Conservation (phyloP, 1,140 invertebrate genomes). For the Pinna nobilis region DNA sequence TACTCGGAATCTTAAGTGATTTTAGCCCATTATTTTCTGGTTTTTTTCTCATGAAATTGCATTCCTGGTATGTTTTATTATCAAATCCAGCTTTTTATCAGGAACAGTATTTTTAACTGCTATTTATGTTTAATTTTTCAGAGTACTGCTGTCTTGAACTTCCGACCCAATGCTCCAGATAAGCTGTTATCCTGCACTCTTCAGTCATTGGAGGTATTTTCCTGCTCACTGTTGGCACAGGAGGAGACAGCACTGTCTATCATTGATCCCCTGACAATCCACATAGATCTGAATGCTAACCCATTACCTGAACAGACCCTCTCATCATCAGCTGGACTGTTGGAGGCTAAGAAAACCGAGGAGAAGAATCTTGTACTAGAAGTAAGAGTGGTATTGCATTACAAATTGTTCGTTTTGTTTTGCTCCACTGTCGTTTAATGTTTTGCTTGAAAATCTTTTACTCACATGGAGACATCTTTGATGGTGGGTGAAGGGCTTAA, state of each 20-base stretch:
- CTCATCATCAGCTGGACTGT: constrained; percentile 49
- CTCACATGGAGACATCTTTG: too few relatives aligned
- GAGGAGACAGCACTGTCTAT: constrained; percentile 97
- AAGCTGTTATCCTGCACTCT: constrained; percentile 90
- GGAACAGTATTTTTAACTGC: too few relatives aligned
- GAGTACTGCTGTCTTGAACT: constrained; percentile 91
- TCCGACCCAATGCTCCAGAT: constrained; percentile 82
- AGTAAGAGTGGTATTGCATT: constrained; percentile 49
- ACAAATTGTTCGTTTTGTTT: too few relatives aligned
- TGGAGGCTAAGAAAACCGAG: constrained; percentile 73
- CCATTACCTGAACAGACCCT: constrained; percentile 51
- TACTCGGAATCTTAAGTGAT: too few relatives aligned
- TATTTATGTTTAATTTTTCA: constrained; percentile 60
- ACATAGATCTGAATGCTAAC: constrained; percentile 71
- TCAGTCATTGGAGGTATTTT: constrained; percentile 94
- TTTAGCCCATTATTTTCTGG: too few relatives aligned
- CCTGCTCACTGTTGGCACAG: constrained; percentile 92
- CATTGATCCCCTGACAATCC: constrained; percentile 93
- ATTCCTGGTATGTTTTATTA: background rate
- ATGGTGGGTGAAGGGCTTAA: too few relatives aligned
- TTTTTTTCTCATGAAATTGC: too few relatives aligned
- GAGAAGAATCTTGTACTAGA: constrained; percentile 65
- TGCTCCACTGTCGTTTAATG: too few relatives aligned
- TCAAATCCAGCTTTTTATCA: background rate
- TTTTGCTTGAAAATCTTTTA: too few relatives aligned